phyloP scores from a whole-genome alignment of 2,888 invertebrate genomes.

The Anorthoa munda region DNA sequence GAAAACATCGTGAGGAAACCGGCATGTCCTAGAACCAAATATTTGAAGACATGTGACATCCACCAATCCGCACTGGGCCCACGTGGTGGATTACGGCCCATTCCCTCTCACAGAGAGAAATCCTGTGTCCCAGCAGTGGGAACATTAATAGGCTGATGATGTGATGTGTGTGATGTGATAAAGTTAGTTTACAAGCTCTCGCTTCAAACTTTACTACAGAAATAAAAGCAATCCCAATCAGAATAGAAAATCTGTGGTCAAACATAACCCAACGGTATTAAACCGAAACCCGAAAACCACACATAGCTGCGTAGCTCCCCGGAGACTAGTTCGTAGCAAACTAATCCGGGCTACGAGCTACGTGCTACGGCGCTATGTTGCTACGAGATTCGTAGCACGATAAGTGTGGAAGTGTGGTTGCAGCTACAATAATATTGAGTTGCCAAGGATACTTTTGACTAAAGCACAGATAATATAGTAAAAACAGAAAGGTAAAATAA shows the following conservation, averaged over 20 bases:
- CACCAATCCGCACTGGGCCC: too few relatives aligned
- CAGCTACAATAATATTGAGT: neutral
- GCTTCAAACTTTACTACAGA: neutral
- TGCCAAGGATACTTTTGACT: neutral
- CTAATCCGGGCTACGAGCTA: constrained; percentile 39
- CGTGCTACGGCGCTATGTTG: constrained; percentile 11
- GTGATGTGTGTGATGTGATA: too few relatives aligned
- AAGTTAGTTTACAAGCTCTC: neutral
- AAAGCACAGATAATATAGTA: too few relatives aligned
- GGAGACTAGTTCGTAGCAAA: constrained; percentile 42
- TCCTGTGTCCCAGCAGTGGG: too few relatives aligned
- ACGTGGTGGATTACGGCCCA: too few relatives aligned
- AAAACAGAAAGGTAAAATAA: too few relatives aligned
- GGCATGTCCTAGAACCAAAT: too few relatives aligned
- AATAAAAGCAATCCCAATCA: constrained; percentile 8
- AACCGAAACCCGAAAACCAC: constrained; percentile 36
- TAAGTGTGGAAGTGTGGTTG: constrained; percentile 23
- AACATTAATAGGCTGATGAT: too few relatives aligned
- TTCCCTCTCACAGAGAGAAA: too few relatives aligned
- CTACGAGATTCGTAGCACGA: constrained; percentile 29
- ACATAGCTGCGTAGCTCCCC: constrained; percentile 51
- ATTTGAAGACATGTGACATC: too few relatives aligned
- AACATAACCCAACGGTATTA: constrained; percentile 29
- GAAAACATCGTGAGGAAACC: too few relatives aligned
- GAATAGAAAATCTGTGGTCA: constrained; percentile 41